A percentile compares a stretch with the other conserved stretches of the same genome.
These are phyloP conservation scores for Pedionomus torquatus DNA, from an alignment of 2,113 vertebrate genomes.

Conservation along the genomic window DNA sequence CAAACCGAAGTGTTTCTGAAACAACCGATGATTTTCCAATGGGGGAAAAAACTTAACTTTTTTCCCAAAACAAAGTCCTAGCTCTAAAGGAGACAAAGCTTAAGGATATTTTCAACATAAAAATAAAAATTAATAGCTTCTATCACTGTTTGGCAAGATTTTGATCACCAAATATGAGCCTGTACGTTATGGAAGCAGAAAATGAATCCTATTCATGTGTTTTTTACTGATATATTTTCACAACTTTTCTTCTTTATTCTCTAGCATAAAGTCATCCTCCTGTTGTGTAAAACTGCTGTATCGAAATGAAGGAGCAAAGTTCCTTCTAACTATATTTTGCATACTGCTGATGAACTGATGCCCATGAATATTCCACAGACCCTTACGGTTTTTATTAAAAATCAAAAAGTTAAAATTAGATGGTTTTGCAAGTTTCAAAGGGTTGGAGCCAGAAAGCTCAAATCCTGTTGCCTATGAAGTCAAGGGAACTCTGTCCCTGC, in stretches of 20 bases:
- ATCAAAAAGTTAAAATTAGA: too few relatives aligned
- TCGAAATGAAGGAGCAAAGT: not conserved
- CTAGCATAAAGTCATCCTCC: not conserved
- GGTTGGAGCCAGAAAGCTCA: not conserved
- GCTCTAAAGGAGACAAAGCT: not conserved
- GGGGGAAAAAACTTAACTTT: not conserved
- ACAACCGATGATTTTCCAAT: not conserved
- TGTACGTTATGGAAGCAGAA: not conserved
- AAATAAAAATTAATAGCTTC: not conserved
- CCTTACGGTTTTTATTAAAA: not conserved
- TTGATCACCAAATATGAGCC: not conserved
- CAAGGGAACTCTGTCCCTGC: not conserved
- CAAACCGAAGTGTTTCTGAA: not conserved
- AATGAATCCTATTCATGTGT: not conserved
- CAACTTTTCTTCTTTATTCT: not conserved
- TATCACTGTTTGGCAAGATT: not conserved
- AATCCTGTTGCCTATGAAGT: not conserved
- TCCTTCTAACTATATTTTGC: not conserved
- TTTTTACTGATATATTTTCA: not conserved
- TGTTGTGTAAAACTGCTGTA: not conserved
- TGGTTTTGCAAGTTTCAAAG: not conserved
- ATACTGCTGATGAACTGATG: not conserved
- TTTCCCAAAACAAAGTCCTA: not conserved
- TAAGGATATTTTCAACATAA: not conserved
- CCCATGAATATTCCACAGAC: not conserved